Conservation (phyloP, 2,888 invertebrate species). For the Achlya flavicornis region DNA sequence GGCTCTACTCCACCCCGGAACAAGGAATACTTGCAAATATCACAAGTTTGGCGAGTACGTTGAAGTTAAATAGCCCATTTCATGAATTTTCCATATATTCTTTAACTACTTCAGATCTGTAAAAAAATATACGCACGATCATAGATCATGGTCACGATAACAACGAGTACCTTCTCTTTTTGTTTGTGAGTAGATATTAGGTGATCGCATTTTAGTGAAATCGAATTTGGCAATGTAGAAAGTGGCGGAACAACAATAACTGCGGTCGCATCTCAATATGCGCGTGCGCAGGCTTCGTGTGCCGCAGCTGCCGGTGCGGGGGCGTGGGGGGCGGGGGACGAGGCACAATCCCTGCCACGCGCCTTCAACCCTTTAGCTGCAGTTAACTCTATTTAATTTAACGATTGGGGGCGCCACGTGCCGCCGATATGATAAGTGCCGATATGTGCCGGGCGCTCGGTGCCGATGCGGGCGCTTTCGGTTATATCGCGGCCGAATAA, state of each 20-base stretch:
- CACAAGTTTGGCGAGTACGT: too few species aligned
- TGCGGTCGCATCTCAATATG: constrained; percentile 26
- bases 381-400: constrained; percentile 63
- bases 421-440: constrained; percentile 20
- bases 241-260: constrained; percentile 32
- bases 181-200: too few species aligned
- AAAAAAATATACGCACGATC: too few species aligned
- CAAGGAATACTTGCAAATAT: too few species aligned
- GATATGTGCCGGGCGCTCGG: constrained; percentile 19
- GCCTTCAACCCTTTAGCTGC: constrained; percentile 60
- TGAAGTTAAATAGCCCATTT: too few species aligned
- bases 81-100: too few species aligned
- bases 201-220: constrained; percentile 32
- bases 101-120: too few species aligned
- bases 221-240: constrained; percentile 51
- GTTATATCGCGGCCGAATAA: constrained; percentile 57
- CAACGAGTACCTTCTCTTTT: too few species aligned
- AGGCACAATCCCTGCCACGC: constrained; percentile 43
- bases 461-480: constrained; percentile 23
- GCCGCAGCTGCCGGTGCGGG: constrained; percentile 28
- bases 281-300: constrained; percentile 38
- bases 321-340: constrained; percentile 18
- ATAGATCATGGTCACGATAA: too few species aligned
- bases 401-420: constrained; percentile 37
- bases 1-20: too few species aligned